Evolutionary conservation across 2,888 invertebrate genomes (phyloP).

Genomic region (Ditula angustiorana): DNA sequence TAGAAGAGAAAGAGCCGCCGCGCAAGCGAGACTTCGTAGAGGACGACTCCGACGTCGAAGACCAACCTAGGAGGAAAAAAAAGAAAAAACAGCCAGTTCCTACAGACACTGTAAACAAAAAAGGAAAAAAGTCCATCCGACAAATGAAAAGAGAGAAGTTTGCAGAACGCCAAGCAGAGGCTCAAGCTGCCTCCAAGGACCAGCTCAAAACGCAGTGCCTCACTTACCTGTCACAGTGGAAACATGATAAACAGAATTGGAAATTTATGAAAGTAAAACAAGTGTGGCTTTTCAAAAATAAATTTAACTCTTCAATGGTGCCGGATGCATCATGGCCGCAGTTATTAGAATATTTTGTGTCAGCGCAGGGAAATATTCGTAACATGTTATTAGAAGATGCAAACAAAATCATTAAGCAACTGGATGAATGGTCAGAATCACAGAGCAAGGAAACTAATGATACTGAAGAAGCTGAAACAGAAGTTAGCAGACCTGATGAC

Average conservation of each 20-base stretch:
- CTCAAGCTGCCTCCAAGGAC: slow-evolving; percentile 80
- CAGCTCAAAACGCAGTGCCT: slow-evolving; percentile 86
- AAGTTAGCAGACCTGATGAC: slow-evolving; percentile 68
- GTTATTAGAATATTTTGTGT: slow-evolving; percentile 89
- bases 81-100: slow-evolving; percentile 62
- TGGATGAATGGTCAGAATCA: slow-evolving; percentile 83
- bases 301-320: slow-evolving; percentile 86
- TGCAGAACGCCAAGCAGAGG: slow-evolving; percentile 82
- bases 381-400: slow-evolving; percentile 87
- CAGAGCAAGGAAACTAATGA: slow-evolving; percentile 59
- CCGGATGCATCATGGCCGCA: slow-evolving; percentile 87
- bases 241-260: slow-evolving; percentile 89
- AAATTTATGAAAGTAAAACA: slow-evolving; percentile 93
- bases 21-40: slow-evolving; percentile 49
- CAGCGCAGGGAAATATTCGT: slow-evolving; percentile 88
- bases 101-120: slow-evolving; percentile 65
- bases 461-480: slow-evolving; percentile 52
- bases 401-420: slow-evolving; percentile 86
- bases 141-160: slow-evolving; percentile 88
- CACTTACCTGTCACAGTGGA: slow-evolving; percentile 90
- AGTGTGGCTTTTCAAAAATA: slow-evolving; percentile 90
- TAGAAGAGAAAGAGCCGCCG: slow-evolving; percentile 42
- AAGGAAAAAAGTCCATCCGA: slow-evolving; percentile 86
- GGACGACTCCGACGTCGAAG: slow-evolving; percentile 62
- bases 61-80: slow-evolving; percentile 65